A percentile compares a stretch with the other conserved stretches of the same genome.
These are phyloP conservation scores for Lathronympha strigana DNA, from an alignment of 2,888 invertebrate species.

Conservation along the genomic window DNA sequence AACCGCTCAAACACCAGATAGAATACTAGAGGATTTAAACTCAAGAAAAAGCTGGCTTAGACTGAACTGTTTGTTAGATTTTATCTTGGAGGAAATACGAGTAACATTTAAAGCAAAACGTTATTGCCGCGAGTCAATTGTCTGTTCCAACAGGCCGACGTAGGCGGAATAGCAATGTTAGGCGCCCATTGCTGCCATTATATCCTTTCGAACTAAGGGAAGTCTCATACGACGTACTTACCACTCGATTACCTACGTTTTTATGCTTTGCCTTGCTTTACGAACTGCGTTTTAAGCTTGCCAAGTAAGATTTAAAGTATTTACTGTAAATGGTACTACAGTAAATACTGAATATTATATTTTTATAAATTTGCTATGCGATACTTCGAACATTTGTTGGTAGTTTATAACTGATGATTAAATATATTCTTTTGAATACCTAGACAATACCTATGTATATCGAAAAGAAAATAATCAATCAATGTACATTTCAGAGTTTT, in stretches of 20 bases:
- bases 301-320: neutral
- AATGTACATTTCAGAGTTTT: too few species aligned
- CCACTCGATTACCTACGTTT: constrained; percentile 39
- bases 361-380: too few species aligned
- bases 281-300: constrained; percentile 14
- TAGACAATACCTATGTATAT: too few species aligned
- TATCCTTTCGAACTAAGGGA: constrained; percentile 46
- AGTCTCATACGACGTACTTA: constrained; percentile 49
- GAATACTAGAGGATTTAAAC: constrained; percentile 3
- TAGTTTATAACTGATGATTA: too few species aligned
- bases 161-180: constrained; percentile 63
- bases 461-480: too few species aligned
- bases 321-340: too few species aligned
- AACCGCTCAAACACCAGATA: neutral
- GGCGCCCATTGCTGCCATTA: constrained; percentile 55
- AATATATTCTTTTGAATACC: too few species aligned
- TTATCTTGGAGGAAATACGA: constrained; percentile 40
- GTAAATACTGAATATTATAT: too few species aligned
- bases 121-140: constrained; percentile 66
- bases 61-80: constrained; percentile 20
- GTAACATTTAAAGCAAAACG: constrained; percentile 57
- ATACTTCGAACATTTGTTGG: too few species aligned
- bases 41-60: constrained; percentile 6
- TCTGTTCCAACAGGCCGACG: constrained; percentile 61
- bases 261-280: constrained; percentile 14